Conservation (phyloP, 2,113 vertebrate species). For the Ploceus nigricollis region DNA sequence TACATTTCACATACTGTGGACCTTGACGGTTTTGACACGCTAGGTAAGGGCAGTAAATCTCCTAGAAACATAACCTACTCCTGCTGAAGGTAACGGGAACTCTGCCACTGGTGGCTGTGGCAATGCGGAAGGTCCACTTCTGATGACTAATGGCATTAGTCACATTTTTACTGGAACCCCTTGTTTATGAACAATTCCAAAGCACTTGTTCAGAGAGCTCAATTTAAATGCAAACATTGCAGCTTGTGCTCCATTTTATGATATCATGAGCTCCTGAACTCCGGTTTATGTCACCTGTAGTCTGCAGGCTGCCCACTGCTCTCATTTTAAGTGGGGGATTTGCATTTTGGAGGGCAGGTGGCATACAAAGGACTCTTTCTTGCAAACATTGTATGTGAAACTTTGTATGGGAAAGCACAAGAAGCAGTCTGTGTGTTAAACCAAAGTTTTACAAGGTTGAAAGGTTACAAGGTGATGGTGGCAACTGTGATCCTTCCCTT, state of each 20-base stretch:
- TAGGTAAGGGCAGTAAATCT: slow-evolving; percentile 13
- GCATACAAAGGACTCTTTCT: not conserved
- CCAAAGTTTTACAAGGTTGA: not conserved
- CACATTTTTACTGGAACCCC: slow-evolving; percentile 55
- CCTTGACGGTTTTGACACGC: not conserved
- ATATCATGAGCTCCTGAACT: not conserved
- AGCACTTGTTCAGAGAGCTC: not conserved
- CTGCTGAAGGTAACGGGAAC: not conserved
- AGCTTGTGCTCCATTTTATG: not conserved
- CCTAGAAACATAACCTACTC: not conserved
- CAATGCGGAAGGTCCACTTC: not conserved
- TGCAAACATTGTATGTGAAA: not conserved
- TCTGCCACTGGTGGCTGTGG: not conserved
- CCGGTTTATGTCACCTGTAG: not conserved
- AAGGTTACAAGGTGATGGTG: not conserved
- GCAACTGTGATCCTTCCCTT: not conserved
- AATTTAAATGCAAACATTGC: not conserved
- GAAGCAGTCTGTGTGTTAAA: not conserved
- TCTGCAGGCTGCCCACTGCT: not conserved
- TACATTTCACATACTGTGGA: not conserved
- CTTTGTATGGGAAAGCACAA: not conserved
- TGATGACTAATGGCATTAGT: slow-evolving; percentile 57
- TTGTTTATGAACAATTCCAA: not conserved
- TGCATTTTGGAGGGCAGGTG: not conserved
- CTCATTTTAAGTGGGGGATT: not conserved